Evolutionary conservation across 1,140 invertebrate genomes (phyloP), one percentile per base, ranked within the genome.

Genomic region (Scylla paramamosain): DNA sequence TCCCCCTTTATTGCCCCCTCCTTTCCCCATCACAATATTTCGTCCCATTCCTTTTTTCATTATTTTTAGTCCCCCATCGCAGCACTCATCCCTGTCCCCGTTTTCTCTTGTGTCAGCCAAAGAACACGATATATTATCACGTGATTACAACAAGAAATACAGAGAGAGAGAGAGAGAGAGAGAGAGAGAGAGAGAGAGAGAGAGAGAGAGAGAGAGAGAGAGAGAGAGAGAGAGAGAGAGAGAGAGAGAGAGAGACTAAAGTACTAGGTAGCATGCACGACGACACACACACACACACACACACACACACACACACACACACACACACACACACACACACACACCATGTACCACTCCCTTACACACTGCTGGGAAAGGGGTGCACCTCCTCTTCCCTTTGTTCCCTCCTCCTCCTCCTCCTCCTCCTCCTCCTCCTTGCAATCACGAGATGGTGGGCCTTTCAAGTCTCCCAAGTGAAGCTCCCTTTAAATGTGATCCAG

Each of bases 161-260:
- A 77, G 67, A 77, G 67, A 77, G 67, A 77, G 67, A 77, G 67
- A 77, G 67, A 77, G 67, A 77, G n/a, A 77, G 52, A 59, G 52
- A 59, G 52, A 59, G 52, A 59, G 52, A 59, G 52, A 59, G 52
- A 59, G 52, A 59, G 52, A 59, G 52, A 87, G 84, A 87, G 84
- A 87, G 84, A 87, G 84, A 87, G 67, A 77, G 67, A 77, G n/a
- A 77, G n/a, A 88, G 10, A 39, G n/a, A 77, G 52, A 59, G 52
- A 59, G 52, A 59, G 52, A 59, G 52, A 59, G 52, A 59, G 52
- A 59, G 52, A 59, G 52, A 59, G 52, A 87, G 84, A 87, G 84
- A 87, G 84, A 87, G 84, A 87, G 67, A 77, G 67, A 77, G n/a
- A 77, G n/a, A 88, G 10, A 39, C 31, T 0, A 3, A 39, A 39